Evolutionary conservation across 2,113 vertebrate genomes (phyloP).

Genomic region (Pithys albifrons): DNA sequence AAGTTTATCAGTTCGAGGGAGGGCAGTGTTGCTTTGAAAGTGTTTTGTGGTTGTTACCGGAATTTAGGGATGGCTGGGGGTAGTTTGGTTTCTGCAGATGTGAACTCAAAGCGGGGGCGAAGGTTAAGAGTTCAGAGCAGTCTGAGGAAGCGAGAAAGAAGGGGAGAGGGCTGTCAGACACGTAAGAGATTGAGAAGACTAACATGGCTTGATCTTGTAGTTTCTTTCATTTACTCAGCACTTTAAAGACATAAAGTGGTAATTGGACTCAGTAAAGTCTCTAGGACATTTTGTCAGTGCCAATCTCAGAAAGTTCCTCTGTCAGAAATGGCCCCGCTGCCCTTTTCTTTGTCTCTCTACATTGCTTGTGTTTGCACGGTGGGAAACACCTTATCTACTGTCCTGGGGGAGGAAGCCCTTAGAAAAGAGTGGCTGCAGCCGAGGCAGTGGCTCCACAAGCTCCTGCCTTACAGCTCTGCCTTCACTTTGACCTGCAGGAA

Average conservation of each 20-base stretch:
- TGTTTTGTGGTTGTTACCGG: not conserved
- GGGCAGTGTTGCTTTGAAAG: not conserved
- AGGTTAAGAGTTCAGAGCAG: constrained; percentile 47
- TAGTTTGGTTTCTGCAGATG: not conserved
- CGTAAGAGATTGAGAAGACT: constrained; percentile 31
- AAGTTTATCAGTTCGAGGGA: not conserved
- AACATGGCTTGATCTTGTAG: constrained; percentile 54
- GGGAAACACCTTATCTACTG: not conserved
- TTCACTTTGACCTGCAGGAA: not conserved
- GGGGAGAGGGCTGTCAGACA: constrained; percentile 4
- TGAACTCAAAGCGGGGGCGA: constrained; percentile 15
- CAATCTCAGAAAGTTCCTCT: constrained; percentile 8
- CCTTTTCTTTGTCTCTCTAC: constrained; percentile 15
- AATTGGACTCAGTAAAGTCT: constrained; percentile 57
- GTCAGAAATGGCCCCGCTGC: constrained; percentile 21
- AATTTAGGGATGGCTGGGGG: not conserved
- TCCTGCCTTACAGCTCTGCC: not conserved
- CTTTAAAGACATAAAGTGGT: constrained; percentile 51
- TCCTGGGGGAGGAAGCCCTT: not conserved
- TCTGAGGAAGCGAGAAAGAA: not conserved
- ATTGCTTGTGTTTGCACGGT: not conserved
- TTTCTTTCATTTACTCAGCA: constrained; percentile 40
- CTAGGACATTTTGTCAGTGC: constrained; percentile 34
- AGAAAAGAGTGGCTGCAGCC: not conserved
- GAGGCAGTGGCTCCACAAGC: accelerated